A percentile compares a stretch with the other conserved stretches of the same genome.
Conservation (phyloP, 2,888 invertebrate species). For the Odontomyia ornata region DNA sequence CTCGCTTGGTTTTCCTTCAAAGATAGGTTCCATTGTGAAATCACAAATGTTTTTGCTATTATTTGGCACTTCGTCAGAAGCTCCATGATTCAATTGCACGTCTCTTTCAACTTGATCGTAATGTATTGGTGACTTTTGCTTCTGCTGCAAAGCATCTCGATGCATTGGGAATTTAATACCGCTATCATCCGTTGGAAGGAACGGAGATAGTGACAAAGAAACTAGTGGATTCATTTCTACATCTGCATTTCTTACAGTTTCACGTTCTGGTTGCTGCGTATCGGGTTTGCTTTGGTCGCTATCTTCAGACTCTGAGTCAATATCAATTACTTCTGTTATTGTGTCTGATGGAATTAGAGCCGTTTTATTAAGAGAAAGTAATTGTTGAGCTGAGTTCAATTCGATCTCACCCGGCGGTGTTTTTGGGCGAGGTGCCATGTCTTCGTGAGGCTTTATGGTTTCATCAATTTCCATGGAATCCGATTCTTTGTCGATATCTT, state of each 20-base stretch:
- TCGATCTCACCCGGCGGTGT: not conserved
- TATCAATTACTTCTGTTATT: slow-evolving; percentile 45
- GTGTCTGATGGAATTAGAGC: not conserved
- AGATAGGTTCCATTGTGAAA: slow-evolving; percentile 40
- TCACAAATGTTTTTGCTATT: slow-evolving; percentile 14
- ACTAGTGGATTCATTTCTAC: not conserved
- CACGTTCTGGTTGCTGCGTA: not conserved
- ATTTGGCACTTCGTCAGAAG: slow-evolving; percentile 34
- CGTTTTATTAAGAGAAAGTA: not conserved
- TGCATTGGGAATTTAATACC: not conserved
- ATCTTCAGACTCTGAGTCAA: slow-evolving; percentile 48
- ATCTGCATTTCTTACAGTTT: not conserved
- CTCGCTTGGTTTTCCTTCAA: slow-evolving; percentile 55
- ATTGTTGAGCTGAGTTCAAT: not conserved
- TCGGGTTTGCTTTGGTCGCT: slow-evolving; percentile 36
- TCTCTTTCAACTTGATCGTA: not conserved
- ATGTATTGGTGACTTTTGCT: not conserved
- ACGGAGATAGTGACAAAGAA: slow-evolving; percentile 9
- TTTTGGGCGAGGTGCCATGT: not conserved
- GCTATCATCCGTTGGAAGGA: not conserved
- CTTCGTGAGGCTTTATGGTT: slow-evolving; percentile 40
- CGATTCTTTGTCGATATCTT: slow-evolving; percentile 57
- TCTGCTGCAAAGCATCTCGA: not conserved
- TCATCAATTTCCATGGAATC: slow-evolving; percentile 52
- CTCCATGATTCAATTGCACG: not conserved